Base-by-base conservation (phyloP, 1,140 invertebrate species). In the Macrobrachium nipponense region DNA sequence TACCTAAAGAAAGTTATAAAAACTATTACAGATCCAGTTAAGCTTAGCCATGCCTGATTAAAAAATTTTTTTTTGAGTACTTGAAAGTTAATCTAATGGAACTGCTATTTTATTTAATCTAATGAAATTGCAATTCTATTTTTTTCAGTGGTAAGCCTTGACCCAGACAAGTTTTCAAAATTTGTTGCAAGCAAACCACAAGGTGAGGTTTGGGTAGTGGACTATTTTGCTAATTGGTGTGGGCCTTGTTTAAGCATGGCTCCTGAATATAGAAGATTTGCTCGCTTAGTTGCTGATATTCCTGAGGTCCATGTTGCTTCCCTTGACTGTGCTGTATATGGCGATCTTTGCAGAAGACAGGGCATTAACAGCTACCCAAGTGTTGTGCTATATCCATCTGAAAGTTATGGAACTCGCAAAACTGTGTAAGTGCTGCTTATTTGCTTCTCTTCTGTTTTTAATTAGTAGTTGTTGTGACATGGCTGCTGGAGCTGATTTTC, bases 271-370 rank as follows among this genome's bases (percentile, higher is more conserved):
- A 91, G 93, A 27, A 90, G 91, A 89, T 91, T 87, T 89, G 89
- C 73, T 18, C 89, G 92, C 91, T 90, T 91, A 90, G 89, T 93
- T 72, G 89, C 90, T 81, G 90, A 91, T 58, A 89, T 91, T 18
- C 90, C 92, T 20, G 91, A 92, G 86, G 91, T 96, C 7, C 92
- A 93, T 88, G 93, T 95, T 89, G 95, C 94, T 18, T 95, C 95
- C 85, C 94, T 97, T 2, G 96, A 97, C 91, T 97, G 96, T 92
- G 94, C 95, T 90, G 94, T 95, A 90, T 94, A 96, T 89, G 94
- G 94, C 91, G 89, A 92, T 60, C 90, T 96, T n/a, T 97, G 96
- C 91, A 91, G 92, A 80, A 91, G 93, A 89, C 91, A 95, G 90
- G 91, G 93, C 51, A 94, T 96, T 76, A 91, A 91, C 68, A 93